Base-by-base conservation (phyloP, 2,888 invertebrate species). In the Rhagophthalmus giganteus region DNA sequence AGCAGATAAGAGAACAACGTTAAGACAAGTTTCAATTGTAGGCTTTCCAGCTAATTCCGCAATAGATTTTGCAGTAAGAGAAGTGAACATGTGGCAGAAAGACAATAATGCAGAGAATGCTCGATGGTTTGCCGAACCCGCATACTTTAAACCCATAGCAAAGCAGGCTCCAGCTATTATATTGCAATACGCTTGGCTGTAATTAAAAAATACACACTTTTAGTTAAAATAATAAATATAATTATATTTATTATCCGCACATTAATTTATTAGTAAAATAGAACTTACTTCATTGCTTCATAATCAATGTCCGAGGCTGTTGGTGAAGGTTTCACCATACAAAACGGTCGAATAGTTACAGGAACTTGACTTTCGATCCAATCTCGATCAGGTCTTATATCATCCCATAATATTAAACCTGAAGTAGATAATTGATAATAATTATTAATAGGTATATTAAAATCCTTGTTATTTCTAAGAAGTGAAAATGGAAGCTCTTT, bases 151-250 rank as follows among this genome's bases (percentile, higher is more conserved):
- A 1, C 95, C 97, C 62, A 99, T 76, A 4, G 93, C 91, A 79
- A 98, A 89, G 62, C 95, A 94, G 1, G 93, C 94, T 10, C 98
- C 99, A 0, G 94, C 89, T 50, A 95, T 82, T 56, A 97, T 93
- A 74, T 97, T 96, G 75, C 96, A 94, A 76, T 94, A 98, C 0
- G 95, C 95, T 80, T 97, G 96, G 65, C 92, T 92, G 67, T 26
- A 78, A 54, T 41, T 52, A 24, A 37, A 47, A 31, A 52, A 30
- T n/a, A n/a, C n/a, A n/a, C n/a, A n/a, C n/a, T n/a, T n/a, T n/a
- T n/a, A n/a, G n/a, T n/a, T n/a, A n/a, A n/a, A n/a, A n/a, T n/a
- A n/a, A n/a, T n/a, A n/a, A n/a, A n/a, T n/a, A n/a, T n/a, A n/a
- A n/a, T n/a, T n/a, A n/a, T n/a, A n/a, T n/a, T n/a, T n/a, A n/a